Conservation (phyloP, 1,140 invertebrate species). For the Micrasema longulum region DNA sequence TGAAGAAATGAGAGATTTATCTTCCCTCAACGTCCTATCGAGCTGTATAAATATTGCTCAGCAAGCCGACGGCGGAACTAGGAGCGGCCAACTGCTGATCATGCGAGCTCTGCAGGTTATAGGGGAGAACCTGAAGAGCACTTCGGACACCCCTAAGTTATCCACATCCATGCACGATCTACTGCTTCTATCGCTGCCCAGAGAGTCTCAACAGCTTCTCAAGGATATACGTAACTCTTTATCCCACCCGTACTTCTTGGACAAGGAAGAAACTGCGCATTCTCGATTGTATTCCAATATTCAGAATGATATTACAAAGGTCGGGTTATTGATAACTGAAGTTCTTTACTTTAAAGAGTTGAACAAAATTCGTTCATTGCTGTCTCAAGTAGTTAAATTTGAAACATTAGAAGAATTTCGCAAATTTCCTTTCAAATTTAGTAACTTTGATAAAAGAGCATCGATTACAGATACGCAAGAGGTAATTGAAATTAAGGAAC, state of each 20-base stretch:
- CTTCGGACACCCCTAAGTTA: not conserved
- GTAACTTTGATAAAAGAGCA: not conserved
- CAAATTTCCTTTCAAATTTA: not conserved
- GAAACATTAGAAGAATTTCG: not conserved
- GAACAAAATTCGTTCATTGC: not conserved
- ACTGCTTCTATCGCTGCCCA: not conserved
- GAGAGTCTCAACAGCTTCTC: not conserved
- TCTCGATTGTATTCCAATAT: conserved; percentile 4
- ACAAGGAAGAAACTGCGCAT: not conserved
- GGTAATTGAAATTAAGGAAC: not conserved
- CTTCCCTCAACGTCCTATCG: not conserved
- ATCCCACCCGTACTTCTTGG: not conserved
- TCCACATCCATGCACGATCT: not conserved
- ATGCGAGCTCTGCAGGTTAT: not conserved
- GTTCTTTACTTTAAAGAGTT: not conserved
- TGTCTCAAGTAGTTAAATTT: not conserved
- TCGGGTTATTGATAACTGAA: not conserved
- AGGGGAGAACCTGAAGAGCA: not conserved
- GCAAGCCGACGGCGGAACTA: not conserved
- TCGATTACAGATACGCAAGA: not conserved
- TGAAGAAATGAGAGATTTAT: not conserved
- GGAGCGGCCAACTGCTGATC: not conserved
- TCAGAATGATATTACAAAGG: conserved; percentile 1
- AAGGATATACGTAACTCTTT: not conserved
- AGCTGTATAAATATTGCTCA: not conserved